These are phyloP conservation scores for Staurois parvus DNA, from an alignment of 2,797 vertebrate genomes.

Conservation along the genomic window DNA sequence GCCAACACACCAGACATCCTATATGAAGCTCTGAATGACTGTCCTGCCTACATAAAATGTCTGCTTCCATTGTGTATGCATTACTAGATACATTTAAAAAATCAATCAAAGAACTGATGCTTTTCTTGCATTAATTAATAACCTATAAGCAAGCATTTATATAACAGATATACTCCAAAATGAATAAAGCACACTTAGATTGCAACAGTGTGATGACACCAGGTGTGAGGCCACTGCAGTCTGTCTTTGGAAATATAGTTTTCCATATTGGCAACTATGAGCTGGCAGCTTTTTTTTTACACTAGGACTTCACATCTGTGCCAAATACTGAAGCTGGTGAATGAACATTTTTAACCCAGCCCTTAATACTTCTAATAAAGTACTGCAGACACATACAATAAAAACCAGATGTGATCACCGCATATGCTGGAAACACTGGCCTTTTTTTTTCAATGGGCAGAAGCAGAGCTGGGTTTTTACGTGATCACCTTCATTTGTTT, in stretches of 20 bases:
- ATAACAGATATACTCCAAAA: constrained; percentile 10
- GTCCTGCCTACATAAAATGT: no score
- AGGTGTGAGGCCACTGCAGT: constrained; percentile 37
- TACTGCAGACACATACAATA: constrained; percentile 21
- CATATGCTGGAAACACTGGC: not conserved
- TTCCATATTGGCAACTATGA: constrained; percentile 48
- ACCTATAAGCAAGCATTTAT: not conserved
- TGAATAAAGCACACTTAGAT: constrained; percentile 17
- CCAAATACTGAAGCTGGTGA: constrained; percentile 62
- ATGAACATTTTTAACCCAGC: constrained; percentile 44
- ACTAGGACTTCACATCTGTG: constrained; percentile 46
- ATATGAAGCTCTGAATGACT: no score
- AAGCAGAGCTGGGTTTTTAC: not conserved
- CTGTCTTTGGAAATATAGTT: constrained; percentile 53
- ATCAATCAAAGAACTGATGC: no score
- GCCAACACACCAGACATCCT: no score
- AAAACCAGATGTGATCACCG: constrained; percentile 54
- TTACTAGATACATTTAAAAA: no score
- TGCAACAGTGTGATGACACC: constrained; percentile 22
- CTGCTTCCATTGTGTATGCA: no score
- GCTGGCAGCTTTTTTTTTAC: constrained; percentile 49
- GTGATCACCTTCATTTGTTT: constrained; percentile 25
- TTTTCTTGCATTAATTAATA: not conserved
- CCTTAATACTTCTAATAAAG: constrained; percentile 51
- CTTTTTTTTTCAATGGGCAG: constrained; percentile 50